Evolutionary conservation across 2,888 invertebrate genomes (phyloP).

Genomic region (Yponomeuta sedellus): DNA sequence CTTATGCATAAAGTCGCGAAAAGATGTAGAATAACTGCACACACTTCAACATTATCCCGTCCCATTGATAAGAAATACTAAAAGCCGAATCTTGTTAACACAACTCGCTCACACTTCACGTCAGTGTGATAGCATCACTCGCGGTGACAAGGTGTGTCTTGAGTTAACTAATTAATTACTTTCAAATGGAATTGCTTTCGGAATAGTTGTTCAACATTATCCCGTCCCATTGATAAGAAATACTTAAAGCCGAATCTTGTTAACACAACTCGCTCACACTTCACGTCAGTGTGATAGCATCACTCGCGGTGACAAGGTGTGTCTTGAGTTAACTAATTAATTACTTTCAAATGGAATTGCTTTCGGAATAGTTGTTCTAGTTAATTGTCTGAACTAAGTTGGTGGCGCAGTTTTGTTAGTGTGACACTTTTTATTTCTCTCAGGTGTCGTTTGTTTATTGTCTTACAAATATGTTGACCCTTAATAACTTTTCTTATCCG

Average conservation of each 20-base stretch:
- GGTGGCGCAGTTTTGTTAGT: not conserved
- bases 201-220: no score
- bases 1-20: no score
- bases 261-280: not conserved
- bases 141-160: not conserved
- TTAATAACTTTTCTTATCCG: no score
- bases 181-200: not conserved
- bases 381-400: not conserved
- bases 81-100: not conserved
- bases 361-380: not conserved
- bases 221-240: not conserved
- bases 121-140: not conserved
- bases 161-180: not conserved
- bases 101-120: not conserved
- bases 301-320: not conserved
- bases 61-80: not conserved
- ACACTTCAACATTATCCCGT: not conserved
- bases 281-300: not conserved
- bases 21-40: no score
- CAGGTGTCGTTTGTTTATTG: not conserved
- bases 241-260: not conserved
- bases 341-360: not conserved
- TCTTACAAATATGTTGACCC: not conserved
- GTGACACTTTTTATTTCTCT: not conserved
- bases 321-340: not conserved